Evolutionary conservation across 2,888 invertebrate species (phyloP), one percentile per base, ranked within the genome.

Genomic region (Tetranychus piercei): DNA sequence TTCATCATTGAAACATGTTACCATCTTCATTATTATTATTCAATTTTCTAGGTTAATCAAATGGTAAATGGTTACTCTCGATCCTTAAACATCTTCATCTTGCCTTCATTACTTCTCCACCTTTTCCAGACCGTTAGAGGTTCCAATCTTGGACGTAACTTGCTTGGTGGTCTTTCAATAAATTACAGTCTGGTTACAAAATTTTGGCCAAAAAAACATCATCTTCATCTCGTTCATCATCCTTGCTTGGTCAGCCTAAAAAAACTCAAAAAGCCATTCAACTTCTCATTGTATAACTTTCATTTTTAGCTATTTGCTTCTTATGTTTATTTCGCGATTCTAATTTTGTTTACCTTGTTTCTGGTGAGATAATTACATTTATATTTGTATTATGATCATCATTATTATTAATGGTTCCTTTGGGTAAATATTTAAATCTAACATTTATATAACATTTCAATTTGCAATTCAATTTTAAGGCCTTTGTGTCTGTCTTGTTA

Each of bases 171-270:
- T 55, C 55, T 55, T 7, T 34, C 34, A 15, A 55, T 55, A 55
- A 55, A 55, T 55, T 55, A 55, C 55, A 55, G 55, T 55, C 55
- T 55, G 55, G 55, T 55, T 55, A 55, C 55, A 55, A 55, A 55
- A 55, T 55, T 55, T 55, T 34, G 34, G 5, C 34, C 34, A 34
- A 34, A 34, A 34, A 34, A 34, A 5, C 34, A 34, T 1, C 34
- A 55, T 55, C 55, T 15, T 55, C 55, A 9, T 55, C 15, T 15
- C 15, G 11, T 55, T 7, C 55, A 55, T 55, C 55, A 15, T 55
- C 55, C 2, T 6, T 15, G 11, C 15, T 55, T 7, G 55, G 55
- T 55, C 55, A 55, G 55, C 15, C 55, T 15, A 55, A 9, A 34
- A 34, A 34, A 34, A 34, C 34, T 34, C 4, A 34, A 34, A 34